Percentiles rank a stretch among this genome's conserved stretches.
Evolutionary conservation across 2,888 invertebrate species (phyloP).

Genomic region (Stenolophus ochropezus): DNA sequence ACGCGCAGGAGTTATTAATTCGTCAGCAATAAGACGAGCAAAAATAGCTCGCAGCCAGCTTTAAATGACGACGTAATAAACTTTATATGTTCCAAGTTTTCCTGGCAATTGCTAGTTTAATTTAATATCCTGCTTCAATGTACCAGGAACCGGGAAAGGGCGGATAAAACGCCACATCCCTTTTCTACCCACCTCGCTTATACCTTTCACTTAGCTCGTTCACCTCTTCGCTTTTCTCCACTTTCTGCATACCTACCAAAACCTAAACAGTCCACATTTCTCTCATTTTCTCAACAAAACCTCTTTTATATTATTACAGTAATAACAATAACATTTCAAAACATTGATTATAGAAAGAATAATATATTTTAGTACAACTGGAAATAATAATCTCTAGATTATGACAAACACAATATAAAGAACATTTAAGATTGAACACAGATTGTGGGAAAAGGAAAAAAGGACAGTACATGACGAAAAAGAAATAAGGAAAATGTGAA

Average conservation of each 20-base stretch:
- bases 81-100: conserved; percentile 66
- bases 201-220: neutral
- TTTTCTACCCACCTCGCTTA: neutral
- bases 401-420: too few species aligned
- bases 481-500: too few species aligned
- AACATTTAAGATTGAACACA: too few species aligned
- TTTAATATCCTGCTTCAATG: conserved; percentile 67
- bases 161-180: conserved; percentile 3
- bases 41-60: conserved; percentile 63
- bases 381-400: too few species aligned
- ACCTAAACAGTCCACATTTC: neutral
- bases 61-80: conserved; percentile 63
- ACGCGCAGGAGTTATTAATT: conserved; percentile 69
- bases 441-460: too few species aligned
- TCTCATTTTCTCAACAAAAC: neutral
- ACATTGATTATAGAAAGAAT: too few species aligned
- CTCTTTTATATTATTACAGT: too few species aligned
- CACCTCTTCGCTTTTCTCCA: too few species aligned
- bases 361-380: too few species aligned
- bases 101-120: conserved; percentile 68
- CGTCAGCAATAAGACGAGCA: conserved; percentile 65
- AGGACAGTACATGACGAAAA: too few species aligned
- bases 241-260: too few species aligned
- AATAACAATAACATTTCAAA: too few species aligned
- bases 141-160: conserved; percentile 20